A percentile compares a stretch with the other conserved stretches of the same genome.
Evolutionary conservation across 2,888 invertebrate species (phyloP).

Genomic region (Ecliptopera silaceata): DNA sequence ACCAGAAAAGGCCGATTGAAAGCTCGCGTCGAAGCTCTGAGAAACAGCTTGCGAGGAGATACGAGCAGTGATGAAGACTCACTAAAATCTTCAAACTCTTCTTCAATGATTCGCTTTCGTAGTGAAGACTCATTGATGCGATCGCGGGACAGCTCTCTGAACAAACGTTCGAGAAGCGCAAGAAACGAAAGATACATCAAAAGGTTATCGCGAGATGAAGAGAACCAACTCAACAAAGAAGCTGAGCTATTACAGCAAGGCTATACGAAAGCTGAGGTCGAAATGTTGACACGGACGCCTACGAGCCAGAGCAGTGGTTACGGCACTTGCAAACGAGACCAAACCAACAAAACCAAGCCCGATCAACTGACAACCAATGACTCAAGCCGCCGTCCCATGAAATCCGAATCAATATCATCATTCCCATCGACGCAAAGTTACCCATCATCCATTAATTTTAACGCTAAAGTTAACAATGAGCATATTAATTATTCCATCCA

Average conservation of each 20-base stretch:
- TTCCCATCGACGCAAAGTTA: slow-evolving; percentile 80
- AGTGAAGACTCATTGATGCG: slow-evolving; percentile 87
- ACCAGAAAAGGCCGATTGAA: slow-evolving; percentile 84
- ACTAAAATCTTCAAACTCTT: slow-evolving; percentile 85
- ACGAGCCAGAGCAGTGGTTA: slow-evolving; percentile 79
- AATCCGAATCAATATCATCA: slow-evolving; percentile 79
- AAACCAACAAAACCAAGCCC: slow-evolving; percentile 72
- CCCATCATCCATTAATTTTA: slow-evolving; percentile 80
- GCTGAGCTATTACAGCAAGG: slow-evolving; percentile 78
- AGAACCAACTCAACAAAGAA: slow-evolving; percentile 81
- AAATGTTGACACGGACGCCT: slow-evolving; percentile 79
- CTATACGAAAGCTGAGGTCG: slow-evolving; percentile 79
- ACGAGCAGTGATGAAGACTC: slow-evolving; percentile 90
- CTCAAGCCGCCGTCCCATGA: slow-evolving; percentile 62
- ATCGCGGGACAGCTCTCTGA: slow-evolving; percentile 82
- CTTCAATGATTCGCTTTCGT: slow-evolving; percentile 85
- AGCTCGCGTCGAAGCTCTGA: slow-evolving; percentile 86
- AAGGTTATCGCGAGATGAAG: slow-evolving; percentile 88
- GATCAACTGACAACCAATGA: slow-evolving; percentile 63
- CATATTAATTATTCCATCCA: slow-evolving; percentile 79
- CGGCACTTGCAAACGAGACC: slow-evolving; percentile 75
- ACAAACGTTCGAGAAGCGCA: slow-evolving; percentile 87
- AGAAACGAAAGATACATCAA: slow-evolving; percentile 92
- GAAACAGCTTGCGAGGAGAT: slow-evolving; percentile 84
- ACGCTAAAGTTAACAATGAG: slow-evolving; percentile 80